Conservation (phyloP, 2,113 vertebrate genomes). For the Tychaedon coryphoeus region DNA sequence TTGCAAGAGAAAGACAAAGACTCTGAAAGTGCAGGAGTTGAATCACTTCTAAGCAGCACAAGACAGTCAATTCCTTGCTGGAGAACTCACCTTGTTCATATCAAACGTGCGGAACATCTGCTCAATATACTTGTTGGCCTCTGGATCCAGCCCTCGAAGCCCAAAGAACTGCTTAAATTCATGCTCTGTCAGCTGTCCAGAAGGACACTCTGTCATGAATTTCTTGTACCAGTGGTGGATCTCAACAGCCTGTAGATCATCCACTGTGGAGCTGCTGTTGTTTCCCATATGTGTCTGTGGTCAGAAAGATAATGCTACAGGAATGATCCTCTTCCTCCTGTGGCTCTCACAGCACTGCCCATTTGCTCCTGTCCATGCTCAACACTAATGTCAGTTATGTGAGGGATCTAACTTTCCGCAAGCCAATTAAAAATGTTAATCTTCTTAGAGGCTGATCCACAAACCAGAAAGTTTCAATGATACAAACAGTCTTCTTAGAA, state of each 20-base stretch:
- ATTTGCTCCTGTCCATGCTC: not conserved
- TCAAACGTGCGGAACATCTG: slow-evolving; percentile 95
- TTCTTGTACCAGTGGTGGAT: slow-evolving; percentile 96
- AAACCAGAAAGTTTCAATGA: not conserved
- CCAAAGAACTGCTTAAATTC: slow-evolving; percentile 94
- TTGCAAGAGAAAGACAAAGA: not conserved
- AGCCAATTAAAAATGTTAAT: slow-evolving; percentile 42
- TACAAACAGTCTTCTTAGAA: slow-evolving; percentile 1
- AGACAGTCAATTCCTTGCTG: not conserved
- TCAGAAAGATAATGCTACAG: not conserved
- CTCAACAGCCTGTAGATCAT: slow-evolving; percentile 88
- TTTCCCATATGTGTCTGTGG: slow-evolving; percentile 78
- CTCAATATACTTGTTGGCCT: slow-evolving; percentile 88
- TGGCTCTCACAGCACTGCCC: not conserved
- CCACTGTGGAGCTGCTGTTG: slow-evolving; percentile 79
- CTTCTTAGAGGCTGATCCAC: slow-evolving; percentile 19
- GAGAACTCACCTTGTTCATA: slow-evolving; percentile 88
- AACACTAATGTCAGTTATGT: not conserved
- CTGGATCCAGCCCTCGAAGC: slow-evolving; percentile 80
- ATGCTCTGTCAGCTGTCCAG: slow-evolving; percentile 87
- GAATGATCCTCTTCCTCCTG: not conserved
- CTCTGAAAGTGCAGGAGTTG: not conserved
- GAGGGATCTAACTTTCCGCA: not conserved
- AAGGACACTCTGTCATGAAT: slow-evolving; percentile 91
- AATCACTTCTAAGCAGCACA: not conserved